Evolutionary conservation across 2,113 vertebrate species (phyloP).

Genomic region (Scomber scombrus): DNA sequence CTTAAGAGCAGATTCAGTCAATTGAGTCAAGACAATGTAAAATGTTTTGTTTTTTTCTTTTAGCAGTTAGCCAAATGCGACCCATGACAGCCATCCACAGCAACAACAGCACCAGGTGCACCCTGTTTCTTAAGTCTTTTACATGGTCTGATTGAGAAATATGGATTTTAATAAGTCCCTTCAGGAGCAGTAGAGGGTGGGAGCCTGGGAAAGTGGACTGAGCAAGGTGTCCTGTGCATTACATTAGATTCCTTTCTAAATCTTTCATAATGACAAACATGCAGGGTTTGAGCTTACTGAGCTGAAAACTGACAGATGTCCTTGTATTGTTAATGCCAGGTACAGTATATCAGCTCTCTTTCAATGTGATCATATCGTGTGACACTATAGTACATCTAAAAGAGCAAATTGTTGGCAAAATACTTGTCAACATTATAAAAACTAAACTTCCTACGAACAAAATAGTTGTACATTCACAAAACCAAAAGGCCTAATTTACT

Average conservation of each 20-base stretch:
- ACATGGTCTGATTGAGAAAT: conserved; percentile 78
- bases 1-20: neutral
- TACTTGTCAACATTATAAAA: neutral
- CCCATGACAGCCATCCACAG: conserved; percentile 51
- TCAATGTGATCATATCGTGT: neutral
- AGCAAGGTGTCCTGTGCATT: conserved; percentile 55
- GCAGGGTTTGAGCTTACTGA: conserved; percentile 4
- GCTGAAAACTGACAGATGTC: neutral
- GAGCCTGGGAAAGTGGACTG: conserved; percentile 70
- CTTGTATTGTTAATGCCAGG: neutral
- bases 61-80: conserved; percentile 39
- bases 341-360: no score
- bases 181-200: conserved; percentile 73
- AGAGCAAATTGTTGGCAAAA: neutral
- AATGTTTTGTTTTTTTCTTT: conserved; percentile 15
- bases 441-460: conserved; percentile 5
- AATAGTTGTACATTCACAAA: neutral
- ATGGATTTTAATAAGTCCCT: conserved; percentile 85
- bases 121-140: conserved; percentile 75
- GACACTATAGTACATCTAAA: neutral
- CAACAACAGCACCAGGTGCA: conserved; percentile 78
- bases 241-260: conserved; percentile 63
- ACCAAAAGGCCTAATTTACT: conserved; percentile 51
- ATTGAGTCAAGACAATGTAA: conserved; percentile 24
- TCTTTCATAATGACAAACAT: conserved; percentile 53